phyloP scores from a whole-genome alignment of 2,113 vertebrate genomes.

The Etheostoma cragini region DNA sequence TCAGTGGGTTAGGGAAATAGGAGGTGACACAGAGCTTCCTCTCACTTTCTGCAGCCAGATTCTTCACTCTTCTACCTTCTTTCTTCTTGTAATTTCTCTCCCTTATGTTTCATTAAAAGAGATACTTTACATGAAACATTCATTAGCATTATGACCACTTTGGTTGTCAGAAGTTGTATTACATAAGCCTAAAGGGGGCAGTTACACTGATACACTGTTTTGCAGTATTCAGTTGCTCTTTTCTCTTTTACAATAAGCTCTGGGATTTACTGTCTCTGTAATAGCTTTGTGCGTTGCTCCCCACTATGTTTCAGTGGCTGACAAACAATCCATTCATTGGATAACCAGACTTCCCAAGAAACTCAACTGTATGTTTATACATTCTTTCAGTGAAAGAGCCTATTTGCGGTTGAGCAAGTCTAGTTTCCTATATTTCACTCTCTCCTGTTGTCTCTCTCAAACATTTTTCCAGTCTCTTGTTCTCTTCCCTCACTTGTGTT shows the following conservation, averaged over 20 bases:
- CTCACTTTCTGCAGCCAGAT: slow-evolving; percentile 2
- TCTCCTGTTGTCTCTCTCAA: slow-evolving; percentile 55
- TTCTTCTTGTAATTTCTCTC: background rate
- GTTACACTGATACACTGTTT: slow-evolving; percentile 1
- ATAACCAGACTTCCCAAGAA: slow-evolving; percentile 68
- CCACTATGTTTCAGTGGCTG: slow-evolving; percentile 50
- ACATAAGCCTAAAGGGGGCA: background rate
- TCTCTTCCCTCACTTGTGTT: slow-evolving; percentile 6
- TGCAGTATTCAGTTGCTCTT: slow-evolving; percentile 24
- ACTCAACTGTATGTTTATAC: slow-evolving; percentile 75
- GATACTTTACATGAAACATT: background rate
- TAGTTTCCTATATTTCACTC: slow-evolving; percentile 56
- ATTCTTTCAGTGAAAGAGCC: slow-evolving; percentile 69
- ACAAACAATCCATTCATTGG: slow-evolving; percentile 69
- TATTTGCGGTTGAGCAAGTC: slow-evolving; percentile 63
- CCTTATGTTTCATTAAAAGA: background rate
- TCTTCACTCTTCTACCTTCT: background rate
- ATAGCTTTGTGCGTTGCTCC: slow-evolving; percentile 40
- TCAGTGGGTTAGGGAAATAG: slow-evolving; percentile 6
- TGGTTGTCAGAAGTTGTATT: background rate
- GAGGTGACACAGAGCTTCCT: slow-evolving; percentile 19
- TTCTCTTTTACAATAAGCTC: slow-evolving; percentile 15
- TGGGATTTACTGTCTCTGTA: slow-evolving; percentile 26
- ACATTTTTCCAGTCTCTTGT: slow-evolving; percentile 37
- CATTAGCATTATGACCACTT: background rate